Base-by-base conservation (phyloP, 2,113 vertebrate species). In the Perca flavescens region DNA sequence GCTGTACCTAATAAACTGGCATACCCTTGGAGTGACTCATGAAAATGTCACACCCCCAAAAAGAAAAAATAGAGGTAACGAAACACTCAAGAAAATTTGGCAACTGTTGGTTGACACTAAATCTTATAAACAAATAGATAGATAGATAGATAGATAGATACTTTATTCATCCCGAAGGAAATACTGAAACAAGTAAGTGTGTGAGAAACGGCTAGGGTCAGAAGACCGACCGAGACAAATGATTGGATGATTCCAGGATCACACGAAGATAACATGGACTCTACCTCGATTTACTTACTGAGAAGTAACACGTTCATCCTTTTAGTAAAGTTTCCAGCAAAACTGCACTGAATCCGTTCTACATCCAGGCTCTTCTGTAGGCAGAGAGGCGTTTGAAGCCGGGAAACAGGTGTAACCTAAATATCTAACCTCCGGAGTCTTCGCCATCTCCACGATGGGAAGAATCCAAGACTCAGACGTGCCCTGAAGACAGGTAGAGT, bases 381-480 rank as follows among this genome's bases (percentile, higher is more conserved):
- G 50, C 70, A 52, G 61, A 6, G 34, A 46, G n/a, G 22, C 1
- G 3, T 47, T 57, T 63, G 88, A 89, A 67, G 52, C 66, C 2
- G 43, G 40, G 36, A 58, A 87, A 92, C 91, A 94, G 91, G 84
- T 94, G 90, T 60, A 83, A 79, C 79, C 85, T 81, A 81, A 64
- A 86, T 89, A 81, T 68, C 82, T 57, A 47, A 40, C 47, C 75
- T 63, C 81, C 70, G 7, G 63, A 70, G 86, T 76, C 62, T 68
- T 82, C 73, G 36, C 50, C 80, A 74, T 88, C 56, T 8, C 54
- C 64, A 52, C 81, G 10, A 89, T 75, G 86, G 34, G 16, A 80
- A 71, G 80, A 90, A 91, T 94, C 74, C 65, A 3, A 22, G 71
- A 78, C 63, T 40, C 25, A 17, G 70, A 65, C 54, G n/a, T 21